Evolutionary conservation across 2,888 invertebrate genomes (phyloP), one percentile per base, ranked within the genome.

Genomic region (Yponomeuta sedellus): DNA sequence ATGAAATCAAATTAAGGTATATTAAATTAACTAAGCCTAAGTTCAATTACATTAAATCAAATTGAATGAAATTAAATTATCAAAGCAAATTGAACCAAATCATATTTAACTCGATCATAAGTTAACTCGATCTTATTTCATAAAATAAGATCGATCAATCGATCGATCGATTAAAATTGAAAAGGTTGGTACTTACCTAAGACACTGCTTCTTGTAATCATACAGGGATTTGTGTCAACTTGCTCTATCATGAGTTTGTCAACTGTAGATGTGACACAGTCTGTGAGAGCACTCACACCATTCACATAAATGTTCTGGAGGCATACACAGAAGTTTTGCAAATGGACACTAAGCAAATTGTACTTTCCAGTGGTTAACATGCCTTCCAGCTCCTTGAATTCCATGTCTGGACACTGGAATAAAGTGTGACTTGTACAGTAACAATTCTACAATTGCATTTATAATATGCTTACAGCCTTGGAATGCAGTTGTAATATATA

Each of bases 381-480:
- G 59, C 88, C 88, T 82, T 94, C 93, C 67, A 95, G 83, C 75
- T 94, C 94, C 73, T 92, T 92, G 70, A 95, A 93, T 68, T 94
- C 93, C 92, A 96, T 93, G 78, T 97, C 96, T 22, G 96, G 95
- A 72, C 95, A 95, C 93, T 95, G 84, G 69, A 86, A 85, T n/a
- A 67, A 34, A 34, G 8, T 34, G 34, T 34, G 34, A 8, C 5
- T 34, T 34, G 10, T 34, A 34, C 34, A 34, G 10, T 34, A 34
- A 34, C 8, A 34, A 5, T 34, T 34, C 34, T 8, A 52, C 44
- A 44, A 58, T 12, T 3, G 2, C 19, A 20, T 58, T 10, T 10
- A 6, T 58, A 58, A 44, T 44, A 44, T 44, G 10, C 12, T 52
- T n/a, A 56, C 16, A 16, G 56, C 16, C 16, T 56, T 34, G 34